phyloP scores from a whole-genome alignment of 2,113 vertebrate species.

The Argyrosomus japonicus region DNA sequence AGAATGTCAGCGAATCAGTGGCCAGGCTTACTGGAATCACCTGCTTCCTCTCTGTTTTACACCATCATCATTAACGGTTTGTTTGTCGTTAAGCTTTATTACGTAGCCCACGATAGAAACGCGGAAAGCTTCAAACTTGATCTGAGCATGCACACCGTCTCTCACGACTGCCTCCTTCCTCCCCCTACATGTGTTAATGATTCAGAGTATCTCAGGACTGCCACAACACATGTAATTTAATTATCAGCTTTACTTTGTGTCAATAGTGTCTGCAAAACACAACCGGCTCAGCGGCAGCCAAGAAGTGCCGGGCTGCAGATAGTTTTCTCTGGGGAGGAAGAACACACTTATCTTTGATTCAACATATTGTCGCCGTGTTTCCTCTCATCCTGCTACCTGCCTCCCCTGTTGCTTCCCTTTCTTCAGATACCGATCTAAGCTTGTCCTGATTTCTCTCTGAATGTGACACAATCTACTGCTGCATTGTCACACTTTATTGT shows the following conservation, averaged over 20 bases:
- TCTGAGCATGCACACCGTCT: constrained; percentile 37
- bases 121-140: constrained; percentile 51
- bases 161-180: constrained; percentile 37
- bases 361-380: constrained; percentile 69
- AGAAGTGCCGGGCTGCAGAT: constrained; percentile 70
- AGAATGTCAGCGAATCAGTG: constrained; percentile 59
- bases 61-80: constrained; percentile 63
- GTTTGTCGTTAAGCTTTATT: constrained; percentile 71
- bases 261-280: constrained; percentile 78
- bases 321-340: constrained; percentile 69
- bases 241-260: constrained; percentile 85
- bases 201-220: constrained; percentile 77
- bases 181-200: constrained; percentile 83
- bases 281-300: constrained; percentile 58
- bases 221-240: constrained; percentile 85
- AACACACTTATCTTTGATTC: constrained; percentile 72
- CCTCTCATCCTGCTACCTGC: constrained; percentile 47
- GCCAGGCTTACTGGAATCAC: constrained; percentile 54
- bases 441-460: constrained; percentile 26
- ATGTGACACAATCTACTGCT: constrained; percentile 28
- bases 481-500: constrained; percentile 1
- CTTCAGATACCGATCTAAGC: constrained; percentile 39
- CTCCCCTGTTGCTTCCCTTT: constrained; percentile 48
- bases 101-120: constrained; percentile 44
- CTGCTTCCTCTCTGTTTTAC: constrained; percentile 53